Evolutionary conservation across 2,888 invertebrate genomes (phyloP).

Genomic region (Tigriopus californicus): DNA sequence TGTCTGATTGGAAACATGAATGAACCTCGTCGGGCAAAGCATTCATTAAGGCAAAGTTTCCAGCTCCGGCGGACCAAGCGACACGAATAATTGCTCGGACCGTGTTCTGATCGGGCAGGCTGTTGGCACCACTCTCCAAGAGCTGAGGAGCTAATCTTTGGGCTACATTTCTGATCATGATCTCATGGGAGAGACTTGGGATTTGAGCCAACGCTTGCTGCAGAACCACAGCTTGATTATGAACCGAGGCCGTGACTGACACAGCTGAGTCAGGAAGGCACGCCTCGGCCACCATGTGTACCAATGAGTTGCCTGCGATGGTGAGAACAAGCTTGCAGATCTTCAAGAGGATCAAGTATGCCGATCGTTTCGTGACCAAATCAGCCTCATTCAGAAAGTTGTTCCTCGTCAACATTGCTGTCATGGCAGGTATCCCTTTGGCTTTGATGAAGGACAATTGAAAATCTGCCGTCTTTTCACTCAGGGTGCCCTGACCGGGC

Average conservation of each 20-base stretch:
- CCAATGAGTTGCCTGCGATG: constrained; percentile 33
- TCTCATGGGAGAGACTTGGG: constrained; percentile 63
- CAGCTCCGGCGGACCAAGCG: constrained; percentile 57
- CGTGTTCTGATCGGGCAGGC: constrained; percentile 46
- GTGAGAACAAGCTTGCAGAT: constrained; percentile 72
- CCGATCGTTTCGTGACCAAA: constrained; percentile 51
- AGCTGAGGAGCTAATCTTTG: constrained; percentile 60
- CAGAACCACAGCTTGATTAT: constrained; percentile 36
- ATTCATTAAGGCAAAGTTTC: constrained; percentile 28
- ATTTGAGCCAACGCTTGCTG: constrained; percentile 66
- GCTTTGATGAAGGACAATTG: constrained; percentile 47
- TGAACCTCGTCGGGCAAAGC: constrained; percentile 21
- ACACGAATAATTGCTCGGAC: constrained; percentile 53
- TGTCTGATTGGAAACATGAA: constrained; percentile 20
- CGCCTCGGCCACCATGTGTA: constrained; percentile 29
- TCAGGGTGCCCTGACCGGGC: constrained; percentile 64
- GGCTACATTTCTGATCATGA: constrained; percentile 62
- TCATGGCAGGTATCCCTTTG: constrained; percentile 44
- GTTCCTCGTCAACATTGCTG: constrained; percentile 64
- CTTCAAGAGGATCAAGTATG: constrained; percentile 68
- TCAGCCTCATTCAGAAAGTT: constrained; percentile 63
- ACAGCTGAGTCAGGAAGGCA: constrained; percentile 15
- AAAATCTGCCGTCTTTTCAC: constrained; percentile 47
- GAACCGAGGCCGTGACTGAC: constrained; percentile 22
- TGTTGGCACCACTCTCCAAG: constrained; percentile 29